A percentile compares a stretch with the other conserved stretches of the same genome.
phyloP scores from a whole-genome alignment of 2,113 vertebrate species.

The Malurus elegans region DNA sequence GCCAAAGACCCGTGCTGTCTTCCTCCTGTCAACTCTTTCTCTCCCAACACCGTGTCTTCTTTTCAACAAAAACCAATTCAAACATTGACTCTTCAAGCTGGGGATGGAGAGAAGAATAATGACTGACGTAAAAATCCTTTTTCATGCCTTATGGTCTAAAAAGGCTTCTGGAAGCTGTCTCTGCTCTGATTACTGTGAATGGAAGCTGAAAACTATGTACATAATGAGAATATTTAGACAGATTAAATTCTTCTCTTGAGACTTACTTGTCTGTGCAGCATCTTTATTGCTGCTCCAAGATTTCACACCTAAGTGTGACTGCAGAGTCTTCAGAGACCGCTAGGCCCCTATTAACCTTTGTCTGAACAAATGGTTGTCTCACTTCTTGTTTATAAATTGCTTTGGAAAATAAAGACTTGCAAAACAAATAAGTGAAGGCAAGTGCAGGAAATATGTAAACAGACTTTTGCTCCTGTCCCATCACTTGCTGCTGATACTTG shows the following conservation, averaged over 20 bases:
- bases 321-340: neutral
- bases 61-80: neutral
- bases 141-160: slow-evolving; percentile 40
- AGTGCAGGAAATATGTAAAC: neutral
- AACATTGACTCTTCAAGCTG: neutral
- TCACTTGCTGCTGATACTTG: neutral
- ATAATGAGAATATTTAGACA: slow-evolving; percentile 56
- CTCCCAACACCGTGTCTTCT: neutral
- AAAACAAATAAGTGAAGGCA: slow-evolving; percentile 14
- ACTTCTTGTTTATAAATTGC: neutral
- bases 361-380: slow-evolving; percentile 29
- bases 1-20: slow-evolving; percentile 41
- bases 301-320: slow-evolving; percentile 9
- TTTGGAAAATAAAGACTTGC: neutral
- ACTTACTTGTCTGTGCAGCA: slow-evolving; percentile 4
- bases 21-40: slow-evolving; percentile 22
- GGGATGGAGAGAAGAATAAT: slow-evolving; percentile 2
- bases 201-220: slow-evolving; percentile 18
- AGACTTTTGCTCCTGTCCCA: neutral
- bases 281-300: slow-evolving; percentile 1
- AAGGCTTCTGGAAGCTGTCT: slow-evolving; percentile 40
- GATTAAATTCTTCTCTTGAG: slow-evolving; percentile 34
- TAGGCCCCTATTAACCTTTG: slow-evolving; percentile 59
- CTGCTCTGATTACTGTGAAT: neutral
- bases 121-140: slow-evolving; percentile 42